These are phyloP conservation scores for Clavelina lepadiformis DNA, from an alignment of 23 tunicate genomes.

Conservation along the genomic window DNA sequence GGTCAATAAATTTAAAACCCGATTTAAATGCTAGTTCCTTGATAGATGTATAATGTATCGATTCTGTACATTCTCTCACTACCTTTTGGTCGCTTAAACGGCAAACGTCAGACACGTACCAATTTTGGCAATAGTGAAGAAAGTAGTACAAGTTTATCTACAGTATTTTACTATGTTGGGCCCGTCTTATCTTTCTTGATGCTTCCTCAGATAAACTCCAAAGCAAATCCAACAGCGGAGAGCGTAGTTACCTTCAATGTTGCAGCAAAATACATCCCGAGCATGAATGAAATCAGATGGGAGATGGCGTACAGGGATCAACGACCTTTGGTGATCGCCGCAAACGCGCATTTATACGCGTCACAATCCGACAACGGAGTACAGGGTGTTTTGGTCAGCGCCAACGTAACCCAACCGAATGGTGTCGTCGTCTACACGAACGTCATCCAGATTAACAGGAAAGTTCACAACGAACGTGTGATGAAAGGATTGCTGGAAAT, in stretches of 20 bases:
- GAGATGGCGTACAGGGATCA: not conserved
- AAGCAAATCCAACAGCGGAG: not conserved
- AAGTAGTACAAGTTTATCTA: no score
- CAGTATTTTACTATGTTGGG: not conserved
- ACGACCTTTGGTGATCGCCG: conserved; percentile 2
- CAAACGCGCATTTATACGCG: not conserved
- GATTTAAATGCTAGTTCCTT: no score
- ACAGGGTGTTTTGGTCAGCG: conserved; percentile 9
- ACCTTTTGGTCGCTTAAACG: no score
- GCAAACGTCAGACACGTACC: no score
- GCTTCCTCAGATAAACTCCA: not conserved
- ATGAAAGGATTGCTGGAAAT: no score
- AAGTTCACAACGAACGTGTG: no score
- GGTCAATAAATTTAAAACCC: no score
- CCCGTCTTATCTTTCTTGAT: not conserved
- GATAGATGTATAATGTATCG: no score
- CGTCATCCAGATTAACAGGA: not conserved
- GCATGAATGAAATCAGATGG: not conserved
- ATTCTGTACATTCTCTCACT: no score
- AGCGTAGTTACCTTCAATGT: not conserved
- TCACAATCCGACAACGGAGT: not conserved
- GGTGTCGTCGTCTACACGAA: not conserved
- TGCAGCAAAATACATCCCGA: not conserved
- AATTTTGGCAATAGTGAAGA: no score
- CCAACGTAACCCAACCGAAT: conserved; percentile 2